Conservation (phyloP, 2,113 vertebrate genomes). For the Microtus oregoni region DNA sequence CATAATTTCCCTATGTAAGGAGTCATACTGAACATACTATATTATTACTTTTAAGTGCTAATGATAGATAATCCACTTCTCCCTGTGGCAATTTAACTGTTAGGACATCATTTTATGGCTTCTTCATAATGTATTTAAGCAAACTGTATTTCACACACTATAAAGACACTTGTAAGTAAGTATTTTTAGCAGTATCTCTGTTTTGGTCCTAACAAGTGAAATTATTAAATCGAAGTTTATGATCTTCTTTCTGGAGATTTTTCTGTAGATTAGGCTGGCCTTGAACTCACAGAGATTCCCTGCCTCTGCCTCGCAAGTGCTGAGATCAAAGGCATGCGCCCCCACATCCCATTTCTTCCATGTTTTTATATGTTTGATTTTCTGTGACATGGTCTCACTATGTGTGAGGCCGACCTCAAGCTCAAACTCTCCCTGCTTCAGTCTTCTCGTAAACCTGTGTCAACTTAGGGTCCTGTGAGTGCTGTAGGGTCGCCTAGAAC, state of each 20-base stretch:
- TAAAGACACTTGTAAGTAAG: neutral
- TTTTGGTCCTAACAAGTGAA: neutral
- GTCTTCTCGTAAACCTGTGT: neutral
- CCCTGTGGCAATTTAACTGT: neutral
- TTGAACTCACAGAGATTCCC: neutral
- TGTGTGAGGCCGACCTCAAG: neutral
- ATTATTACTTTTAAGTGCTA: neutral
- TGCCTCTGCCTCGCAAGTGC: neutral
- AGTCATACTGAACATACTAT: neutral
- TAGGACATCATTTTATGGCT: neutral
- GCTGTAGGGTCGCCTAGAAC: neutral
- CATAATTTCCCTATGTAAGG: neutral
- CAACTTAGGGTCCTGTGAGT: neutral
- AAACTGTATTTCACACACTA: neutral
- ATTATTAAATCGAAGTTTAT: neutral
- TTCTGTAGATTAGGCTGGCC: neutral
- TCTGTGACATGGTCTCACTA: neutral
- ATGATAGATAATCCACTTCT: neutral
- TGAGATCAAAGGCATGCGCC: neutral
- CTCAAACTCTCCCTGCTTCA: neutral
- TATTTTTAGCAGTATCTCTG: neutral
- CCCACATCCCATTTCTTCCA: neutral
- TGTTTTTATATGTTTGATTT: neutral
- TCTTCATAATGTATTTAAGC: slow-evolving; percentile 12
- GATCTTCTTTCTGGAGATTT: neutral